Base-by-base conservation (phyloP, 2,888 invertebrate species). In the Callinectes sapidus region DNA sequence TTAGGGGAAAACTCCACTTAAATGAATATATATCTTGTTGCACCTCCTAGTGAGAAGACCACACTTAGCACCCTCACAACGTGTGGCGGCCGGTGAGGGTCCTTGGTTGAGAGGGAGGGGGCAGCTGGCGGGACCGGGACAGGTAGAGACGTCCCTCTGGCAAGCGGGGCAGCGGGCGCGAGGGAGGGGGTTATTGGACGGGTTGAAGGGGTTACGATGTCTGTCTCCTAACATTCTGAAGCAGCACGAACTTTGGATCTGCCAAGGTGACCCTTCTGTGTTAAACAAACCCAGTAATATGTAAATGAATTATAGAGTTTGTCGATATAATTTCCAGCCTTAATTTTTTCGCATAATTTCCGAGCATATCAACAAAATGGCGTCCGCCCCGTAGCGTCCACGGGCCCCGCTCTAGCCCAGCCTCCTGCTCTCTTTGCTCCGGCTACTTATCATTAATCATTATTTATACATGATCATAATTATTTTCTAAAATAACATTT, bases 331-430 rank as follows among this genome's bases (percentile, higher is more conserved):
- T 81, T 81, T 81, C 81, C 81, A 81, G 81, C 81, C 81, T 81
- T 81, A 81, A 81, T 89, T 89, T 89, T 89, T 66, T 39, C 89
- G 89, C 89, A 32, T 89, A 89, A 89, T 89, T 89, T 89, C 89
- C 48, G 66, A 66, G 35, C 66, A 66, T 54, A 61, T 89, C 89
- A 66, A 89, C 89, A 89, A 89, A 89, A 89, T 89, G 89, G 89
- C 89, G 35, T 66, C 66, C 89, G 35, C 61, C 66, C 89, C 66
- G 66, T 32, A 66, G 66, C 42, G 89, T 54, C 54, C 88, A 54
- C 54, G 88, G 54, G 55, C 32, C 88, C 61, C 88, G 54, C 18
- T 61, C 88, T 88, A 18, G 1, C 55, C 88, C 35, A 61, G 81
- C 81, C 81, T 81, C 81, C 81, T 81, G 32, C 81, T 81, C 81